Evolutionary conservation across 1,140 invertebrate species (phyloP).

Genomic region (Chrysopa pallens): DNA sequence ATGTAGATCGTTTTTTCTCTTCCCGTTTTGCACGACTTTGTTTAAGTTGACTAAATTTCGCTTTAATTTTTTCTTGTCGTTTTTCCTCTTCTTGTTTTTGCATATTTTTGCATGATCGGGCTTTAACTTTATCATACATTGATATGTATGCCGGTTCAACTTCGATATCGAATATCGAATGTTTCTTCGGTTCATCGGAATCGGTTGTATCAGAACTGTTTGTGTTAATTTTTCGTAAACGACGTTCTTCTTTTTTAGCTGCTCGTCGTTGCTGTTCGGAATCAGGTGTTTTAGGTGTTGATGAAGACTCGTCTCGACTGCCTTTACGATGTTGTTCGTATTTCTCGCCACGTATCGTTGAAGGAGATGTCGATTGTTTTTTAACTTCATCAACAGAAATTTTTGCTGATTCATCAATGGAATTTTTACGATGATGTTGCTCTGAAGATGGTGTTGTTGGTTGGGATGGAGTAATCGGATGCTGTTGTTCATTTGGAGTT

Average conservation of each 20-base stretch:
- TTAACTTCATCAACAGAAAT: too few relatives aligned
- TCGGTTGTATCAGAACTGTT: constrained; percentile 45
- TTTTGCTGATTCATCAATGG: too few relatives aligned
- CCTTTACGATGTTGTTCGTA: constrained; percentile 3
- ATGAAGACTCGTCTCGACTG: constrained; percentile 2
- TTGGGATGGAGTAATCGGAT: constrained; percentile 12
- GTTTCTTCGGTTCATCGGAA: constrained; percentile 60
- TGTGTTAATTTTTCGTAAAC: constrained; percentile 26
- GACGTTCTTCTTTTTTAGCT: constrained; percentile 24
- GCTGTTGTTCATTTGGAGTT: constrained; percentile 5
- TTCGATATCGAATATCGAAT: constrained; percentile 84
- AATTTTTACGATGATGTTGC: neutral
- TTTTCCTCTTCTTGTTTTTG: constrained; percentile 81
- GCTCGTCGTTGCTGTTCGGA: constrained; percentile 9
- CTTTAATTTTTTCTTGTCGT: constrained; percentile 67
- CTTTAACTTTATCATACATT: constrained; percentile 98
- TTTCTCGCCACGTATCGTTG: constrained; percentile 5
- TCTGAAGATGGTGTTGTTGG: constrained; percentile 5
- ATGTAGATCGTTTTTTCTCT: constrained; percentile 72
- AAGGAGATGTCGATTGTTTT: too few relatives aligned
- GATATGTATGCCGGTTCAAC: constrained; percentile 84
- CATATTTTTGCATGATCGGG: constrained; percentile 81
- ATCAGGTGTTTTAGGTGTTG: constrained; percentile 6
- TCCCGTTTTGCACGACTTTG: constrained; percentile 67
- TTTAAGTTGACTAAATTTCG: constrained; percentile 76